Percentiles rank a stretch among this genome's conserved stretches.
These are phyloP conservation scores for Rambutsinella grinnellia DNA, from an alignment of 2,888 invertebrate species.

Conservation along the genomic window DNA sequence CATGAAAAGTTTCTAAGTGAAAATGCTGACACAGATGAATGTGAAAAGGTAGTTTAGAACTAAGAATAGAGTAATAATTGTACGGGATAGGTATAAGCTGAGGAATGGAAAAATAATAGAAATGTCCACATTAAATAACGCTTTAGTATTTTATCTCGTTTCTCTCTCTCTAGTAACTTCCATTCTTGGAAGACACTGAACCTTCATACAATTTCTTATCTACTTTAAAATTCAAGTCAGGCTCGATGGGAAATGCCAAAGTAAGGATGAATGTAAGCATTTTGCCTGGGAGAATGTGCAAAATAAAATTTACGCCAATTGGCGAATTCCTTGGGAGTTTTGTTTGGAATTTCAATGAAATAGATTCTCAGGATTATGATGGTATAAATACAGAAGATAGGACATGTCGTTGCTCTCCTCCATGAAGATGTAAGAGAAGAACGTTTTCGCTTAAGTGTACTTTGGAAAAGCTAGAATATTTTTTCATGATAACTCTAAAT, in stretches of 20 bases:
- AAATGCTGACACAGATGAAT: slow-evolving; percentile 5
- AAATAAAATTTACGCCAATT: slow-evolving; percentile 30
- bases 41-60: neutral
- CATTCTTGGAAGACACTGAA: neutral
- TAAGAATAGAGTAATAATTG: neutral
- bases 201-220: neutral
- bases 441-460: too few species aligned
- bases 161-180: too few species aligned
- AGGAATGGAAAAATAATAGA: neutral
- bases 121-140: neutral
- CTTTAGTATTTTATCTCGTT: too few species aligned
- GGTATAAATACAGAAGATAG: neutral
- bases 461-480: too few species aligned
- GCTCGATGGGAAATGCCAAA: slow-evolving; percentile 2
- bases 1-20: slow-evolving; percentile 4
- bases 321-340: slow-evolving; percentile 20
- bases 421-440: too few species aligned
- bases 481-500: too few species aligned
- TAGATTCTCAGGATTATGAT: neutral
- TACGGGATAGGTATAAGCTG: neutral
- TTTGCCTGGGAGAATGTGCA: slow-evolving; percentile 2
- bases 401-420: too few species aligned
- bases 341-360: slow-evolving; percentile 24
- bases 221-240: slow-evolving; percentile 5
- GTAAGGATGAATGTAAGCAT: slow-evolving; percentile 12